Evolutionary conservation across 2,888 invertebrate species (phyloP).

Genomic region (Toxonevra muliebris): DNA sequence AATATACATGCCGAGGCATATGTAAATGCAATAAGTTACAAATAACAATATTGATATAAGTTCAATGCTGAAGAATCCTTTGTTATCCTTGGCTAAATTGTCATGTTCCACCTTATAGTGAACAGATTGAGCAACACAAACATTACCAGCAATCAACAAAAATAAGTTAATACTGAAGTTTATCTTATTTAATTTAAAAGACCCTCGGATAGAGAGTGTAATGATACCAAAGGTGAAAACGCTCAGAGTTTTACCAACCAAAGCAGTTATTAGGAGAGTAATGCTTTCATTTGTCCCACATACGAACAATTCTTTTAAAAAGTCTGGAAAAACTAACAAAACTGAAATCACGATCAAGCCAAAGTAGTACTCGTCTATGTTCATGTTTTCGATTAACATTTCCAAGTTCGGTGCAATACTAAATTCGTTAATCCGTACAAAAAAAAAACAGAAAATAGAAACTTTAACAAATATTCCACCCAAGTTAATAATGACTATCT

Average conservation of each 20-base stretch:
- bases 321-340: slow-evolving; percentile 15
- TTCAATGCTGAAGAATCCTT: too few relatives aligned
- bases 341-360: slow-evolving; percentile 17
- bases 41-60: too few relatives aligned
- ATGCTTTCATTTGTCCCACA: slow-evolving; percentile 8
- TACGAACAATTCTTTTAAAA: neutral
- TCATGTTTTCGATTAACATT: slow-evolving; percentile 11
- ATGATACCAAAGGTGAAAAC: slow-evolving; percentile 7
- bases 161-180: slow-evolving; percentile 5
- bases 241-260: slow-evolving; percentile 8
- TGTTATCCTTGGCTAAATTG: too few relatives aligned
- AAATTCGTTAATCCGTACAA: too few relatives aligned
- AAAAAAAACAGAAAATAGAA: neutral
- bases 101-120: neutral
- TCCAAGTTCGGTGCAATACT: slow-evolving; percentile 27
- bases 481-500: neutral
- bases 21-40: too few relatives aligned
- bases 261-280: slow-evolving; percentile 12
- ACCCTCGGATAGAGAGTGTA: slow-evolving; percentile 9
- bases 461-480: neutral
- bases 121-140: slow-evolving; percentile 14
- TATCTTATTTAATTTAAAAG: neutral
- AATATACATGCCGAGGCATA: too few relatives aligned
- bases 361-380: slow-evolving; percentile 10
- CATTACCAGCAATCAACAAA: slow-evolving; percentile 7